phyloP scores from a whole-genome alignment of 2,797 vertebrate genomes.

The Crenichthys baileyi region DNA sequence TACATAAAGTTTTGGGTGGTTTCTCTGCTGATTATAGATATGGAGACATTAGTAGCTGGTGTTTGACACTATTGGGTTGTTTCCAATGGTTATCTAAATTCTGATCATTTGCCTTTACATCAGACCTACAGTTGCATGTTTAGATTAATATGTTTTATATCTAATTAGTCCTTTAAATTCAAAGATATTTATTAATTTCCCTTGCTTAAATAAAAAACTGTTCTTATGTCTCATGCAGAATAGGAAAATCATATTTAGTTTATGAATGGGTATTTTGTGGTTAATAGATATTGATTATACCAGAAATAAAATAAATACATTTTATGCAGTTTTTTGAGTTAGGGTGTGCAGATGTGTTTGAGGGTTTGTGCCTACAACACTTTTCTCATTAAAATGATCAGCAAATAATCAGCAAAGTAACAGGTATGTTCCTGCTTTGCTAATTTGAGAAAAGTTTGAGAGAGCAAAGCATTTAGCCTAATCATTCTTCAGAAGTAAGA shows the following conservation, averaged over 20 bases:
- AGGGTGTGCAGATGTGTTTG: conserved; percentile 42
- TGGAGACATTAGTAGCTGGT: background rate
- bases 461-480: conserved; percentile 8
- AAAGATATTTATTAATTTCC: background rate
- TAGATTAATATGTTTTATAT: background rate
- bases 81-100: no score
- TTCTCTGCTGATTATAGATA: background rate
- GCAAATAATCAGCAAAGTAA: conserved; percentile 16
- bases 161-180: background rate
- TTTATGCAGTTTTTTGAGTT: conserved; percentile 51
- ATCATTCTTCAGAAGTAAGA: background rate
- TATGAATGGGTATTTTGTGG: background rate
- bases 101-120: background rate
- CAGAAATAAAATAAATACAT: conserved; percentile 34
- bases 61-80: no score
- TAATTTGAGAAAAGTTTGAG: conserved; percentile 22
- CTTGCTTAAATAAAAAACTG: background rate
- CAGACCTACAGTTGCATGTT: background rate
- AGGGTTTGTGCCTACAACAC: conserved; percentile 46
- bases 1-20: no score
- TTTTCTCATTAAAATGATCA: conserved; percentile 54
- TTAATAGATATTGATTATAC: conserved; percentile 19
- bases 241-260: background rate
- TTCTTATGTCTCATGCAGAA: background rate
- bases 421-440: conserved; percentile 18